Evolutionary conservation across 2,113 vertebrate genomes (phyloP).

Genomic region (Clinocottus analis): DNA sequence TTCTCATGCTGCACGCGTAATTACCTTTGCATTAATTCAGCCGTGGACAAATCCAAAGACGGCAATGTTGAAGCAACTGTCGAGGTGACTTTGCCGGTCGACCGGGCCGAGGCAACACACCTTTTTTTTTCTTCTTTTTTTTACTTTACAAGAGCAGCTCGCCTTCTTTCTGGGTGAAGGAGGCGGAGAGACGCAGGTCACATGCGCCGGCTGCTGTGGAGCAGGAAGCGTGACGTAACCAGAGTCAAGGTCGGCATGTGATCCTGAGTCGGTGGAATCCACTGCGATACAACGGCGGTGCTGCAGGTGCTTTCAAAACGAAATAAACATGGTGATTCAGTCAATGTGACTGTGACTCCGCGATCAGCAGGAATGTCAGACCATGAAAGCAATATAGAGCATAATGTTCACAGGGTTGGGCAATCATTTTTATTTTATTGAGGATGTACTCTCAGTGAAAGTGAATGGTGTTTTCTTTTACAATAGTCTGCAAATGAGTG

Average conservation of each 20-base stretch:
- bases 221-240: slow-evolving; percentile 14
- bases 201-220: not conserved
- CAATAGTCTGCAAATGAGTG: not conserved
- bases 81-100: slow-evolving; percentile 58
- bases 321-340: not conserved
- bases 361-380: not conserved
- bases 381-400: not conserved
- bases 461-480: not conserved
- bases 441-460: not conserved
- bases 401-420: not conserved
- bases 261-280: slow-evolving; percentile 5
- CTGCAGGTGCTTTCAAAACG: not conserved
- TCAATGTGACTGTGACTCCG: slow-evolving; percentile 3
- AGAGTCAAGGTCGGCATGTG: not conserved
- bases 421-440: not conserved
- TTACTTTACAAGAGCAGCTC: slow-evolving; percentile 22
- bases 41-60: slow-evolving; percentile 57
- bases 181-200: slow-evolving; percentile 24
- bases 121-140: slow-evolving; percentile 34
- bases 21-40: slow-evolving; percentile 64
- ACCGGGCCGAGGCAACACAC: slow-evolving; percentile 11
- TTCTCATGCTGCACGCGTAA: slow-evolving; percentile 61
- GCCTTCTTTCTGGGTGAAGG: slow-evolving; percentile 8
- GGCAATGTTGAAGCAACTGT: slow-evolving; percentile 8
- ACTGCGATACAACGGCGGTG: slow-evolving; percentile 11